Conservation (phyloP, 2,888 invertebrate genomes). For the Chrysolina oricalcia region DNA sequence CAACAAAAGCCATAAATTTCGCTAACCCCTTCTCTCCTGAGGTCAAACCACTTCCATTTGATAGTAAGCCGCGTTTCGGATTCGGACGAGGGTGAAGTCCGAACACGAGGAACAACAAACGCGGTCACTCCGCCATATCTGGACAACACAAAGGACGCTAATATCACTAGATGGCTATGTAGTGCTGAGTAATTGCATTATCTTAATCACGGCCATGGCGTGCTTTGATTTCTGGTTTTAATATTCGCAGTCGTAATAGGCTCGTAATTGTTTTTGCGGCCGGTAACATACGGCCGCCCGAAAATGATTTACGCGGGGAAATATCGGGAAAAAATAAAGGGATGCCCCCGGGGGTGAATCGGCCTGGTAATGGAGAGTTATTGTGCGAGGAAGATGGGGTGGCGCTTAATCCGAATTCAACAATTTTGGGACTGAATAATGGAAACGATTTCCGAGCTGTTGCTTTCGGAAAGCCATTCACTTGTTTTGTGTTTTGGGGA, state of each 20-base stretch:
- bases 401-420: not conserved
- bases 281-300: slow-evolving; percentile 27
- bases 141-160: slow-evolving; percentile 63
- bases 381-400: not conserved
- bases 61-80: not conserved
- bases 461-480: not conserved
- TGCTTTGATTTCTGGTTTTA: slow-evolving; percentile 70
- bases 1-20: not conserved
- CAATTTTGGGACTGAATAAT: slow-evolving; percentile 10
- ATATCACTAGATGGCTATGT: slow-evolving; percentile 65
- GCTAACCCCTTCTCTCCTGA: not conserved
- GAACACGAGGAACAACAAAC: slow-evolving; percentile 59
- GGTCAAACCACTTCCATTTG: not conserved
- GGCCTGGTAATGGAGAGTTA: slow-evolving; percentile 10
- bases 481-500: too few relatives aligned
- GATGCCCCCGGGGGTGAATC: not conserved
- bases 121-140: slow-evolving; percentile 61
- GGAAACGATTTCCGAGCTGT: not conserved
- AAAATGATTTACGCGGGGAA: slow-evolving; percentile 18
- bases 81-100: not conserved
- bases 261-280: slow-evolving; percentile 68
- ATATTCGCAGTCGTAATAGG: slow-evolving; percentile 67
- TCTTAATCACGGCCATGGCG: slow-evolving; percentile 66
- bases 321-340: slow-evolving; percentile 33
- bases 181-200: slow-evolving; percentile 65